Conservation (phyloP, 2,113 vertebrate genomes). For the Myrmophylax atrothorax region DNA sequence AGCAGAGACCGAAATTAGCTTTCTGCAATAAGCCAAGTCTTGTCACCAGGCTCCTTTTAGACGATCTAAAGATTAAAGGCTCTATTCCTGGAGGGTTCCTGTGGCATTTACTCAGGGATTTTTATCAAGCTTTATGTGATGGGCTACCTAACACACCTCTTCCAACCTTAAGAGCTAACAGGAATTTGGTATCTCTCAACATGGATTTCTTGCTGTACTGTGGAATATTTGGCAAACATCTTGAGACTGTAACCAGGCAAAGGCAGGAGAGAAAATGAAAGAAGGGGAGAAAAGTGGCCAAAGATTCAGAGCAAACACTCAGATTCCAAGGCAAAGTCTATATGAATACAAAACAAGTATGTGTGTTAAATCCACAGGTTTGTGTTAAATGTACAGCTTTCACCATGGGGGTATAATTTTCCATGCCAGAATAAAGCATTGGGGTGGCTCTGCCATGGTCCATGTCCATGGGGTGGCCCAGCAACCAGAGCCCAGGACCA, state of each 20-base stretch:
- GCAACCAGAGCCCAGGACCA: background rate
- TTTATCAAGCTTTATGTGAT: conserved; percentile 58
- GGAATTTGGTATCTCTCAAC: conserved; percentile 55
- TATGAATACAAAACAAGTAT: background rate
- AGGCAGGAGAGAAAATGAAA: conserved; percentile 15
- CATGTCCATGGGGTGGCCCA: fast-evolving
- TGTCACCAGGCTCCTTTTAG: conserved; percentile 62
- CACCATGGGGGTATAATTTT: background rate
- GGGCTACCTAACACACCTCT: conserved; percentile 67
- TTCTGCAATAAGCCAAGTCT: conserved; percentile 63
- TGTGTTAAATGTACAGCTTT: background rate
- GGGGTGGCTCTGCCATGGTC: fast-evolving
- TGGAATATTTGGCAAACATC: conserved; percentile 65
- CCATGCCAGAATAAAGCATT: fast-evolving
- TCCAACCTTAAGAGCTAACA: conserved; percentile 59
- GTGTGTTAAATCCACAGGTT: background rate
- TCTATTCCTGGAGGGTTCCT: conserved; percentile 67
- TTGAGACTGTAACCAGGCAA: conserved; percentile 44
- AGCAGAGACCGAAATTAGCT: conserved; percentile 26
- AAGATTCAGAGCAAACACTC: conserved; percentile 39
- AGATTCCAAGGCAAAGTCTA: background rate
- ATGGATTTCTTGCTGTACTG: conserved; percentile 48
- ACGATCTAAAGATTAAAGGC: conserved; percentile 60
- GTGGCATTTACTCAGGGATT: conserved; percentile 72
- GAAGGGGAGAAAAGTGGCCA: background rate